Base-by-base conservation (phyloP, 2,888 invertebrate species). In the Deilephila porcellus region DNA sequence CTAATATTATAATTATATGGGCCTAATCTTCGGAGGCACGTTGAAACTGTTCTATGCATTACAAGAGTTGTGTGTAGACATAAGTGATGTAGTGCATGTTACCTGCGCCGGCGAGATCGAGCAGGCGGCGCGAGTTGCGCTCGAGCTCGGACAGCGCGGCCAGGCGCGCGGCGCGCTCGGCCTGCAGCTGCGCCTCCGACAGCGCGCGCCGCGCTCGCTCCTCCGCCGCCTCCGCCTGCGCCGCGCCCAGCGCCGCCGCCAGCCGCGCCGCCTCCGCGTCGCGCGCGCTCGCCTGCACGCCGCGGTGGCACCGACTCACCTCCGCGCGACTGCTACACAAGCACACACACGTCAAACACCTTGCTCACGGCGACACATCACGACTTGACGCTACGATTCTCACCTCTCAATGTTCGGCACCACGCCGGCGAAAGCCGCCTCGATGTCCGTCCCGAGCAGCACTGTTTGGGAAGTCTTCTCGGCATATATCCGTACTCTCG, bases 381-480 rank as follows among this genome's bases (percentile, higher is more conserved):
- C n/a, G 8, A 8, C 17, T 0, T 3, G 0, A 20, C 56, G 19
- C 56, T 37, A 62, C 62, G 32, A 32, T 17, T 19, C 56, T 87
- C 85, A 93, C 94, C 86, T 91, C 75, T 93, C 93, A 82, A 94
- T 92, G 79, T 90, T 92, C 75, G 94, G 94, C 78, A 91, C 80
- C 74, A 96, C 89, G 1, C 97, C 97, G 0, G 96, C 95, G 72
- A 98, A 91, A 6, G 96, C 97, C 25, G 96, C 96, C 78, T 97
- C 97, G 34, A 98, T 94, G 83, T 98, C 98, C 3, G 92, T 89
- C 73, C 96, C 96, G 0, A 97, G 96, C 71, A 98, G 90, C 34
- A 97, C 97, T 0, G 98, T 98, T 88, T 98, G 98, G 19, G 96
- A 95, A 70, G 96, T 95, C 56, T 96, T 97, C 90, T 98, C 98